Base-by-base conservation (phyloP, 2,888 invertebrate genomes). In the Ophonus ardosiacus region DNA sequence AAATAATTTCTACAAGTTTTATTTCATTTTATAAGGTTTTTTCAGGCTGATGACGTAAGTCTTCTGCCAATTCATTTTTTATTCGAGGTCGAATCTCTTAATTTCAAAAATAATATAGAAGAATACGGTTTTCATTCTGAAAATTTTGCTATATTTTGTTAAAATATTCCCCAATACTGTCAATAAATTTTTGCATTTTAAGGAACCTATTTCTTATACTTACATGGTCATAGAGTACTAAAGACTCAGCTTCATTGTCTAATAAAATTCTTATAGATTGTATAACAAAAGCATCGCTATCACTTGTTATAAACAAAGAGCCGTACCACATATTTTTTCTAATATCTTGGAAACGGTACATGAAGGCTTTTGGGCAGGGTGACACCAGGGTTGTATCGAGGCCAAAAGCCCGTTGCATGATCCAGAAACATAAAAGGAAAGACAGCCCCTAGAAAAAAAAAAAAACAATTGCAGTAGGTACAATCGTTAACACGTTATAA, bases 281-380 rank as follows among this genome's bases (percentile, higher is more conserved):
- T 10, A 83, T 18, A 15, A 18, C 7, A 15, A 38, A 74, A 7
- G 76, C n/a, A 13, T 74, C 59, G 17, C 61, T 76, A 13, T 74
- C 59, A 18, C 74, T 59, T n/a, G 61, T 43, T 7, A 83, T 38
- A 7, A 74, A 83, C 21, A 83, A 17, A n/a, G 74, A 18, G 1
- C 83, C 83, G 38, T 76, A 76, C 83, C 83, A 83, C 18, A 17
- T 76, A 38, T 56, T 57, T 18, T 38, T 17, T 7, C 38, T 59
- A 13, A n/a, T n/a, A 61, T 71, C 74, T 43, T 74, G 57, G 21
- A 40, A 57, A 7, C 74, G 15, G 24, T 83, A 83, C 10, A 38
- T 76, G 24, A 83, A 83, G 7, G 38, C 59, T 74, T 38, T 61
- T 8, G 83, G 83, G 56, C 83, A 83, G 18, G 83, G 83, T 7